Base-by-base conservation (phyloP, 2,888 invertebrate genomes). In the Melanophora roralis region DNA sequence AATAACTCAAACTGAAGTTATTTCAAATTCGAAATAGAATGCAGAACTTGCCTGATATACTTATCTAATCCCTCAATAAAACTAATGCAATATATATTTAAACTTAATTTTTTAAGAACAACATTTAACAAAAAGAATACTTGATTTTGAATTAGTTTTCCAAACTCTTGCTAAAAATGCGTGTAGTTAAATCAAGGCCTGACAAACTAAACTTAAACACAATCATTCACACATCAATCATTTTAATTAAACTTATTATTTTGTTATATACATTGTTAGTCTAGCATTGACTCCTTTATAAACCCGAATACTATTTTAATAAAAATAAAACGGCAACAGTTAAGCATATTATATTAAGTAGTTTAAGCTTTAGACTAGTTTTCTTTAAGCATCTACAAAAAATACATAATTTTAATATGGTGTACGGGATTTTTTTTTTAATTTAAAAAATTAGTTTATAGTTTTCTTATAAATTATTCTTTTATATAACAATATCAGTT, bases 351-450 rank as follows among this genome's bases (percentile, higher is more conserved):
- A 60, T 23, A 34, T 77, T 71, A 77, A 77, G 49, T 64, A 55
- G 23, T 43, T 64, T 71, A 45, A 71, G 47, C 27, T 27, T 27
- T 27, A 5, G 3, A 27, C 6, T 27, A 5, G 6, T 5, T 27
- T 27, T 27, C 6, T 27, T 27, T 27, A 5, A 5, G 3, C 27
- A 27, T 27, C 11, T 47, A 49, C 19, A 14, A 67, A 16, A 72
- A 72, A 60, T 57, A 68, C 32, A 76, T 76, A 77, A 51, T 57
- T 62, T 81, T 72, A 55, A 57, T 62, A 59, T 76, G 81, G 81
- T 81, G 75, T 81, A 78, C 78, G 81, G 81, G 81, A 78, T 78
- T 76, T 65, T 68, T 59, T 60, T 67, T 43, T 51, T 73, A 62
- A 53, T 81, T 74, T 71, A 77, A 68, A 62, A 76, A 67, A 47